These are phyloP conservation scores for Phaenicophaeus curvirostris DNA, from an alignment of 2,797 vertebrate species.

Conservation along the genomic window DNA sequence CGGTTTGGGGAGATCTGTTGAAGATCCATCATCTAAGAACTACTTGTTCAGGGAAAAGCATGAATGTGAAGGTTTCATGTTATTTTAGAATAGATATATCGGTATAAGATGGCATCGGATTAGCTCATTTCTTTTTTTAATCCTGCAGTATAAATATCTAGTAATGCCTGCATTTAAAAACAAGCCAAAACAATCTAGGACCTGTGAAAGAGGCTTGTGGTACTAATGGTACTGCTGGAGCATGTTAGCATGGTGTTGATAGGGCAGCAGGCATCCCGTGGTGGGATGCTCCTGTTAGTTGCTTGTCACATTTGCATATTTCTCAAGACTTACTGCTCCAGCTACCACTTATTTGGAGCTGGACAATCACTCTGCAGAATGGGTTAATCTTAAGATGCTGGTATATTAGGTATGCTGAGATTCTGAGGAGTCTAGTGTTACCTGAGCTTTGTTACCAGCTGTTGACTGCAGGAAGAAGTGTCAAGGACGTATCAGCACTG, in stretches of 20 bases:
- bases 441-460: background rate
- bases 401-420: background rate
- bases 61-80: background rate
- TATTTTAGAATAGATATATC: background rate
- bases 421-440: background rate
- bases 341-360: fast-evolving
- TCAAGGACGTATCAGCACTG: background rate
- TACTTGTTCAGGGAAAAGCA: background rate
- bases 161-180: background rate
- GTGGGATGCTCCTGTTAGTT: background rate
- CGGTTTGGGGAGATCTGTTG: background rate
- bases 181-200: background rate
- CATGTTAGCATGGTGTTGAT: background rate
- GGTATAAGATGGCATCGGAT: background rate
- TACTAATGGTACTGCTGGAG: background rate
- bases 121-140: background rate
- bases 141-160: background rate
- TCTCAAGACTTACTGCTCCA: background rate
- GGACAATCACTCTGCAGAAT: background rate
- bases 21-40: background rate
- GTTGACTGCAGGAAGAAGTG: background rate
- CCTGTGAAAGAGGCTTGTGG: background rate
- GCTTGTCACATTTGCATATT: fast-evolving
- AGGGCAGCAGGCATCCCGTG: background rate
- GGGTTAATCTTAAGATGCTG: background rate